Conservation (phyloP, 2,113 vertebrate genomes). For the Urocitellus parryii region DNA sequence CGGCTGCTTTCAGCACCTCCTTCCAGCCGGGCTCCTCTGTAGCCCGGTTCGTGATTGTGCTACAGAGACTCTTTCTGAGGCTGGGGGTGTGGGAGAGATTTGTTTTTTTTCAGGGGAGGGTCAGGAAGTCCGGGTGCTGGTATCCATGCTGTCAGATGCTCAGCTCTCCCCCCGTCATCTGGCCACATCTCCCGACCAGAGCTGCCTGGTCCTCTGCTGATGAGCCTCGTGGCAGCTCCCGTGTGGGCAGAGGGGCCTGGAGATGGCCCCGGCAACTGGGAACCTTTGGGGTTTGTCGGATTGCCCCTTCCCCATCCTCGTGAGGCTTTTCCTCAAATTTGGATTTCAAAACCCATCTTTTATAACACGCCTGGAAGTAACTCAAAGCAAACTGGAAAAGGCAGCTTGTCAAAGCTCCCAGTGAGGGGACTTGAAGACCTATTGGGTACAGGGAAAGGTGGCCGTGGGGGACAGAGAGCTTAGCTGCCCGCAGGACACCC, state of each 20-base stretch:
- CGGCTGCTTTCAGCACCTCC: slow-evolving; percentile 80
- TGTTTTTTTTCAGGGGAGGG: not conserved
- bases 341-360: slow-evolving; percentile 63
- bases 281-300: slow-evolving; percentile 51
- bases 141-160: slow-evolving; percentile 41
- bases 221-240: not conserved
- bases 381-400: slow-evolving; percentile 20
- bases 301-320: not conserved
- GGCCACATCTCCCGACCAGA: not conserved
- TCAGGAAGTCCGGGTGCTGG: not conserved
- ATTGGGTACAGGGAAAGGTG: fast-evolving
- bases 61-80: slow-evolving; percentile 19
- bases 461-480: fast-evolving
- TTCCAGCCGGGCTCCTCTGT: slow-evolving; percentile 75
- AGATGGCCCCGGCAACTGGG: not conserved
- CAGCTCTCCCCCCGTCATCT: no score
- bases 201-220: not conserved
- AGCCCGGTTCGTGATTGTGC: slow-evolving; percentile 16
- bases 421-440: not conserved
- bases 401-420: not conserved
- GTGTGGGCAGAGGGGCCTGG: slow-evolving; percentile 43
- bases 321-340: not conserved
- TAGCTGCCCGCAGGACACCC: no score
- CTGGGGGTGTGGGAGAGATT: not conserved
- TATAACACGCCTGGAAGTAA: slow-evolving; percentile 12